These are phyloP conservation scores for Ceuthmochares aereus DNA, from an alignment of 2,113 vertebrate species.

Conservation along the genomic window DNA sequence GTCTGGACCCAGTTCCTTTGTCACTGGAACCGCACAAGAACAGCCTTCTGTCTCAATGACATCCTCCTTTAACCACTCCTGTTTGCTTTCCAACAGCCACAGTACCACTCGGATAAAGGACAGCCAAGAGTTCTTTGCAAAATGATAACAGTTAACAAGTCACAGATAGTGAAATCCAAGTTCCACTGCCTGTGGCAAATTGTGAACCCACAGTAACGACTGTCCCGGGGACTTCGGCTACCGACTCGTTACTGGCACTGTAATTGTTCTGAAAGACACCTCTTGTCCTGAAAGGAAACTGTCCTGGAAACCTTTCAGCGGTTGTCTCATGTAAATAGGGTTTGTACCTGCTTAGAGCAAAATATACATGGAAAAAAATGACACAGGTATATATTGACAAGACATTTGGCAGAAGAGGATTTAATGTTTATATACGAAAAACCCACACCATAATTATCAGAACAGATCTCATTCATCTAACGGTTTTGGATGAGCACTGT, in stretches of 20 bases:
- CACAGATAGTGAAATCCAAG: not conserved
- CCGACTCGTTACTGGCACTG: not conserved
- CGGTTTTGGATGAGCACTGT: slow-evolving; percentile 38
- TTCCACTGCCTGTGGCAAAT: not conserved
- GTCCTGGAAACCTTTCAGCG: slow-evolving; percentile 57
- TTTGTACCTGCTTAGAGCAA: slow-evolving; percentile 65
- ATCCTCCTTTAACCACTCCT: not conserved
- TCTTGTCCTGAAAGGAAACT: slow-evolving; percentile 56
- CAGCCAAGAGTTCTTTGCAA: not conserved
- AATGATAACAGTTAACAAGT: not conserved
- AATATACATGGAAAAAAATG: slow-evolving; percentile 10
- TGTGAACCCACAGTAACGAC: not conserved
- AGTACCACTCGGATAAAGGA: not conserved
- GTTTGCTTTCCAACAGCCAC: not conserved
- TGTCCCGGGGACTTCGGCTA: not conserved
- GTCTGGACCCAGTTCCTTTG: not conserved
- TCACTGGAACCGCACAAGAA: not conserved
- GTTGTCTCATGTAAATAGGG: slow-evolving; percentile 59
- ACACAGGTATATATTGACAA: slow-evolving; percentile 11
- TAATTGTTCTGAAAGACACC: slow-evolving; percentile 51
- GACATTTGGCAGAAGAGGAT: not conserved
- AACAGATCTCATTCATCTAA: slow-evolving; percentile 52
- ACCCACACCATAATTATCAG: not conserved
- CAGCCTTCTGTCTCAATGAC: not conserved
- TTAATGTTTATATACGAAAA: slow-evolving; percentile 60